phyloP scores from a whole-genome alignment of 2,797 vertebrate genomes.

The Acipenser ruthenus region DNA sequence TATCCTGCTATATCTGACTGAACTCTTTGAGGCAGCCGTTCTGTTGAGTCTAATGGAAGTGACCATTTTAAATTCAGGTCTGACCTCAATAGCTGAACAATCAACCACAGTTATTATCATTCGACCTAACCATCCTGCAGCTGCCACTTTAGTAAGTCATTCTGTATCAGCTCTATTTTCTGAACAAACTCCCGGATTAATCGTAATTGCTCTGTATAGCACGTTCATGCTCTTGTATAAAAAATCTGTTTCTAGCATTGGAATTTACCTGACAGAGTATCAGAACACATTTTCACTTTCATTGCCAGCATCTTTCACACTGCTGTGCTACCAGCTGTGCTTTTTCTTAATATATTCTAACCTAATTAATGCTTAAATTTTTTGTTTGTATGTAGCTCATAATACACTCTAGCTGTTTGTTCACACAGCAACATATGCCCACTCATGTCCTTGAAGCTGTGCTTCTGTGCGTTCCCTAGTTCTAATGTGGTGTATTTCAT shows the following conservation, averaged over 20 bases:
- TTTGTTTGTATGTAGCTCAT: too few relatives aligned
- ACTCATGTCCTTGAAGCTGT: too few relatives aligned
- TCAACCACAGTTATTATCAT: constrained; percentile 3
- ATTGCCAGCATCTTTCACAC: too few relatives aligned
- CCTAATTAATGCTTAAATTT: too few relatives aligned
- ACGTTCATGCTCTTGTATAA: neutral
- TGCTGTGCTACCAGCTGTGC: too few relatives aligned
- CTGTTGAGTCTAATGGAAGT: neutral
- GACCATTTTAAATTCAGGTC: neutral
- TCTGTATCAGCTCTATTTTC: neutral
- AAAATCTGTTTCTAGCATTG: neutral
- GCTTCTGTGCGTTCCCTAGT: too few relatives aligned
- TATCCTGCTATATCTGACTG: constrained; percentile 2
- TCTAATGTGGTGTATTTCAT: too few relatives aligned
- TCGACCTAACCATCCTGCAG: neutral
- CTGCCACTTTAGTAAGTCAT: neutral
- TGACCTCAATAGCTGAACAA: constrained; percentile 3
- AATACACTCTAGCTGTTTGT: too few relatives aligned
- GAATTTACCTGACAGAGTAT: neutral
- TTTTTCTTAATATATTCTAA: too few relatives aligned
- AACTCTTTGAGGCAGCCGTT: neutral
- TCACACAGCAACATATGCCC: too few relatives aligned
- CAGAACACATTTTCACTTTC: neutral
- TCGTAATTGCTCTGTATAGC: constrained; percentile 13
- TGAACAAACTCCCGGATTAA: constrained; percentile 1